Conservation (phyloP, 2,888 invertebrate genomes). For the Stegophylla sp. region DNA sequence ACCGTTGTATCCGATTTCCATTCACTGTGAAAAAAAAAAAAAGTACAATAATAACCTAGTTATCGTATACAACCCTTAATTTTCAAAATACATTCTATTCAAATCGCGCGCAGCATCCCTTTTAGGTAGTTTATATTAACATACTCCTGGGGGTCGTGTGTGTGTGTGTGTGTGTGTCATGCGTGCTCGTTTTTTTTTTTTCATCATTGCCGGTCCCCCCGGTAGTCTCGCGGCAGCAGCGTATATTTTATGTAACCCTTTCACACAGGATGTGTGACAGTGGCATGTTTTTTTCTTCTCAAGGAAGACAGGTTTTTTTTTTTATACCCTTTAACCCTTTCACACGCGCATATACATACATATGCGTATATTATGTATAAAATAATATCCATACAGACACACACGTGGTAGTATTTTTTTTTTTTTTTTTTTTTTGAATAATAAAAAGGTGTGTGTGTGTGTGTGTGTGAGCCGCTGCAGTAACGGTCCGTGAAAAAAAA, state of each 20-base stretch:
- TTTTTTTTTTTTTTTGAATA: constrained; percentile 49
- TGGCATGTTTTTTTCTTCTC: constrained; percentile 59
- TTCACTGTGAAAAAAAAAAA: constrained; percentile 50
- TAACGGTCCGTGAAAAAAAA: constrained; percentile 58
- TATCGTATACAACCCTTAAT: constrained; percentile 58
- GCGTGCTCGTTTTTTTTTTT: constrained; percentile 48
- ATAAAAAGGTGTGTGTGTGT: constrained; percentile 54
- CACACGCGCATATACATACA: background rate
- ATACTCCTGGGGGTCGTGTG: constrained; percentile 59
- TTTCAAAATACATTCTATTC: constrained; percentile 58
- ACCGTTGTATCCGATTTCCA: constrained; percentile 59
- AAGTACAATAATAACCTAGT: constrained; percentile 59
- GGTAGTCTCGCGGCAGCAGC: constrained; percentile 19
- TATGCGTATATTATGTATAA: constrained; percentile 37
- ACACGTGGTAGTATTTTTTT: constrained; percentile 26
- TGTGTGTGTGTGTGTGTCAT: no score
- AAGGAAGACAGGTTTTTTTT: constrained; percentile 59
- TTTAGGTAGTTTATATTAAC: constrained; percentile 59
- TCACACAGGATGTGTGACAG: constrained; percentile 58
- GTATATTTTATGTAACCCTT: constrained; percentile 55
- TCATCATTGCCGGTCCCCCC: background rate
- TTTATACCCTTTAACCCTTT: constrained; percentile 57
- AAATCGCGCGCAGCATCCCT: constrained; percentile 55
- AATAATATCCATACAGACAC: constrained; percentile 37
- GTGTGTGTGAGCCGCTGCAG: no score